Conservation (phyloP, 2,113 vertebrate species). For the human (Homo sapiens) region GRCh38 chr13:40053501-40054000, state of each 20-base stretch:
- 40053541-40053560: neutral
- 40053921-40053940: neutral
- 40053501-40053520: neutral
- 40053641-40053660: neutral
- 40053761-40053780: neutral
- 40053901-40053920: neutral
- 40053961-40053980: neutral
- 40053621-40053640: neutral
- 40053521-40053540: neutral
- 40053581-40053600: neutral
- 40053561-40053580: rapidly evolving
- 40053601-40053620: rapidly evolving
- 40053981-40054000: neutral
- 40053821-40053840: neutral
- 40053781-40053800: neutral
- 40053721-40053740: neutral
- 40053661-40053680: neutral
- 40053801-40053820: neutral
- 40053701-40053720: neutral
- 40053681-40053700: neutral
- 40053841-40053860: neutral
- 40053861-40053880: neutral
- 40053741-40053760: neutral
- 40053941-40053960: neutral
- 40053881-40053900: neutral